Conservation (phyloP, 2,888 invertebrate genomes). For the Apamea crenata region DNA sequence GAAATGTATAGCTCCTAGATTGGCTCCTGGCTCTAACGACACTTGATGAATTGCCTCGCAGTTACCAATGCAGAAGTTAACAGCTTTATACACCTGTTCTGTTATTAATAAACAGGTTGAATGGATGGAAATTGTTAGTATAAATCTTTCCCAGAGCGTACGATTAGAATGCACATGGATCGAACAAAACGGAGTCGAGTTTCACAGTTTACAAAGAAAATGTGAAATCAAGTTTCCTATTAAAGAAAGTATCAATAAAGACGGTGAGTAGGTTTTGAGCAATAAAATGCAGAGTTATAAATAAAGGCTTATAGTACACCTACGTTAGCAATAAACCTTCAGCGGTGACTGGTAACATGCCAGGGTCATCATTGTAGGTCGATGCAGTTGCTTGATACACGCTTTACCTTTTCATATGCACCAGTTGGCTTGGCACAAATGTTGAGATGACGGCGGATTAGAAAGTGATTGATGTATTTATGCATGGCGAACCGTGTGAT, state of each 20-base stretch:
- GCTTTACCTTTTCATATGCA: constrained; percentile 68
- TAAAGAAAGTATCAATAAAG: constrained; percentile 63
- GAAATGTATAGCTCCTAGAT: constrained; percentile 56
- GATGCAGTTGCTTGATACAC: constrained; percentile 70
- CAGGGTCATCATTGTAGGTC: constrained; percentile 76
- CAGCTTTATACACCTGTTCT: constrained; percentile 49
- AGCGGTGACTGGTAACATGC: constrained; percentile 69
- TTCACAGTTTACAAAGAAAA: constrained; percentile 32
- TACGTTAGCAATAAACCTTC: constrained; percentile 71
- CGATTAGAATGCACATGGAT: constrained; percentile 29
- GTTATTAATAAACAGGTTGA: constrained; percentile 50
- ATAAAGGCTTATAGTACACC: constrained; percentile 65
- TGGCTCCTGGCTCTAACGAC: constrained; percentile 55
- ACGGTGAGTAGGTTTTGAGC: constrained; percentile 56
- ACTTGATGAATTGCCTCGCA: constrained; percentile 57
- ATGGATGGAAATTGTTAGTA: constrained; percentile 46
- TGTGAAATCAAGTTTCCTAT: constrained; percentile 63
- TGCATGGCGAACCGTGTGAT: constrained; percentile 29
- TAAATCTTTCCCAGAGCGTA: constrained; percentile 50
- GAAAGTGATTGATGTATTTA: constrained; percentile 60
- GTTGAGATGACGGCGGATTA: constrained; percentile 63
- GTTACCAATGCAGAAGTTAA: constrained; percentile 57
- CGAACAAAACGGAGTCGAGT: constrained; percentile 29
- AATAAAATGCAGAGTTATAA: constrained; percentile 62
- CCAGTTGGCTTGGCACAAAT: constrained; percentile 64